Base-by-base conservation (phyloP, 2,888 invertebrate genomes). In the Cartodere bifasciata region DNA sequence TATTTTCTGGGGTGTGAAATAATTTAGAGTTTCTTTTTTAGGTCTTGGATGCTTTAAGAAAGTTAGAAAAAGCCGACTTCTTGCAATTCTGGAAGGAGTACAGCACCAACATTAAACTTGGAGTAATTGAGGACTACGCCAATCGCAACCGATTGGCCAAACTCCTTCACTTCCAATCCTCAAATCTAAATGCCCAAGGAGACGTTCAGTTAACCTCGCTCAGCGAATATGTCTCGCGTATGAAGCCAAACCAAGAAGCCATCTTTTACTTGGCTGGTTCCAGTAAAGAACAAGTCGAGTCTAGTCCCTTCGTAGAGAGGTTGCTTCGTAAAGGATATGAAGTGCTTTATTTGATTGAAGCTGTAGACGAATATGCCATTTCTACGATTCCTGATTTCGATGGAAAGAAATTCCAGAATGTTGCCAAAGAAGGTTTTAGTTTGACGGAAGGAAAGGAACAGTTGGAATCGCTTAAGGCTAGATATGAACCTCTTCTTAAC, bases 351-450 rank as follows among this genome's bases (percentile, higher is more conserved):
- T 68, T 99, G 29, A 78, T 81, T 6, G 98, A 99, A 64, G 88
- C 98, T 16, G 94, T 98, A 27, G 98, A 98, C 65, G 98, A 98
- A 63, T 98, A 98, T 64, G 81, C 87, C 48, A 84, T 98, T 46
- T 88, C 91, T 29, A 82, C 92, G 25, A 67, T 98, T 58, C 94
- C 97, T 2, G 97, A 98, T 64, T 98, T 87, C 63, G 97, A 98
- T 51, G 91, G 92, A 31, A 91, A 94, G 67, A 97, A 94, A 64
- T 97, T 98, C 84, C 92, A 92, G 64, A 99, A 99, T 60, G 90
- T 95, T 31, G 98, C 98, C 45, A 99, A 98, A 65, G 98, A 99
- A 67, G 94, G 94, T 16, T 80, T 97, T 56, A 75, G 79, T 43
- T 62, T 97, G 5, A 75, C 82, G 24, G 73, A 72, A 46, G 65